phyloP scores from a whole-genome alignment of 2,113 vertebrate genomes.

The Corythornis vintsioides region DNA sequence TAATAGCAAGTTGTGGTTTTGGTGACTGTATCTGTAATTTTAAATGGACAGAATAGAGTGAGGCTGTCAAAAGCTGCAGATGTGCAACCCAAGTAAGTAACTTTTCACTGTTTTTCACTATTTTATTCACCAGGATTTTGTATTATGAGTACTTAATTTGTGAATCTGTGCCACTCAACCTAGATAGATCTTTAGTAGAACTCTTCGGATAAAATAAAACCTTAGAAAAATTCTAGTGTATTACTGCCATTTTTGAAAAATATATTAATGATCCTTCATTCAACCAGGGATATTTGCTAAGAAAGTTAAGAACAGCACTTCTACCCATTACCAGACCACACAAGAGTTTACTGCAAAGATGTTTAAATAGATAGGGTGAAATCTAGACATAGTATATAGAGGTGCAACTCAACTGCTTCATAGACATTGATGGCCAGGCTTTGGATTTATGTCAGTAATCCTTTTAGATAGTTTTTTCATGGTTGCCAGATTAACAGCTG shows the following conservation, averaged over 20 bases:
- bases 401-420: background rate
- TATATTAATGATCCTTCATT: background rate
- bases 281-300: background rate
- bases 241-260: background rate
- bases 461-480: background rate
- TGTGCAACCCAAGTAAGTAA: background rate
- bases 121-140: background rate
- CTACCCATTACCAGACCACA: background rate
- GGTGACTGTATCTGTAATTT: background rate
- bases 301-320: background rate
- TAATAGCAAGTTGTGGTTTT: background rate
- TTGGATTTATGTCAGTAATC: constrained; percentile 7
- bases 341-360: background rate
- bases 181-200: background rate
- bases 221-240: background rate
- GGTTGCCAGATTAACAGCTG: background rate
- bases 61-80: background rate
- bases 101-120: background rate
- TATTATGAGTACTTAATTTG: background rate
- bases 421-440: background rate
- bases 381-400: background rate
- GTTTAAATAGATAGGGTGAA: background rate
- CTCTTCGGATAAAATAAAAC: background rate
- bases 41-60: constrained; percentile 2
- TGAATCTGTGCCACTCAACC: background rate